Evolutionary conservation across 1,140 invertebrate species (phyloP), one percentile per base, ranked within the genome.

Genomic region (Popillia japonica): DNA sequence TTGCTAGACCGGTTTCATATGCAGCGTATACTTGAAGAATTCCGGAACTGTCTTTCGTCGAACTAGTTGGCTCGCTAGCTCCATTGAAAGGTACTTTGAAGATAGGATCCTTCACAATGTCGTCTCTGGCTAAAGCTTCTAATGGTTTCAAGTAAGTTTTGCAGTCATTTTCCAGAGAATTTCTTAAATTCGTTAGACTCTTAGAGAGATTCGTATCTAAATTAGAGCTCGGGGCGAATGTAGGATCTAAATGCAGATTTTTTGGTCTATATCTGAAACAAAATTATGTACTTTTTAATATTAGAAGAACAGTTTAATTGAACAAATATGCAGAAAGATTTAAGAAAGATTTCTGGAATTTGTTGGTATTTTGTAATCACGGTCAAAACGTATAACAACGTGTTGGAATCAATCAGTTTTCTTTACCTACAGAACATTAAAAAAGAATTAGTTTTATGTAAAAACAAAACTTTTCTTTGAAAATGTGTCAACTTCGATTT

Each of bases 1-100:
- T 93, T 4, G 95, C 95, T 78, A 99, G 86, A 23, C 97, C 97
- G 0, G 96, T 98, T 81, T 98, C 95, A 85, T 99, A 99, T 3
- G 97, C 96, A 0, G 96, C 96, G 85, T 95, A 98, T 23, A 99
- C 96, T 87, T 95, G 92, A 22, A 93, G 87, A 78, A 93, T 93
- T 34, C 92, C 92, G 34, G 90, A 88, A 17, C 9, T 40, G 20
- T 59, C 61, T 72, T 55, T 44, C 14, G 10, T 72, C 42, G 55
- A 42, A 40, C 17, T 68, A 27, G 72, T 27, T 41, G 42, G 48
- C 77, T 79, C 79, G 0, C 74, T 40, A n/a, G 77, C 78, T 8
- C 61, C 61, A 34, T 68, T 68, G 61, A 27, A 68, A 10, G 79
- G 82, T 64, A 84, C 84, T 79, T 85, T 84, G 72, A 80, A 81